Conservation (phyloP, 1,140 invertebrate species). For the Calosoma granatense region DNA sequence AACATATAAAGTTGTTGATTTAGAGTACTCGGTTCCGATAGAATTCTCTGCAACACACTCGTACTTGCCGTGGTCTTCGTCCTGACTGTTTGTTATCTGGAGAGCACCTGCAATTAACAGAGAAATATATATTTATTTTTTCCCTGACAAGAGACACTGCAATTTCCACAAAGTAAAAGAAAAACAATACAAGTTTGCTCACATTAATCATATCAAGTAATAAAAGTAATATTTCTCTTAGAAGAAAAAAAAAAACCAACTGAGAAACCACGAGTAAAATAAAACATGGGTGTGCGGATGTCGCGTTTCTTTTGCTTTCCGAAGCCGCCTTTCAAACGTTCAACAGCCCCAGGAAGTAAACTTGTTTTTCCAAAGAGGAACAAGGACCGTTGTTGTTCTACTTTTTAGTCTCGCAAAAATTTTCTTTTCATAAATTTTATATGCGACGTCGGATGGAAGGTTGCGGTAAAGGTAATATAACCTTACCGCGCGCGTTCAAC, state of each 20-base stretch:
- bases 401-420: conserved; percentile 1
- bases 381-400: not conserved
- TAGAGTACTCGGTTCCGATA: conserved; percentile 87
- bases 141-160: not conserved
- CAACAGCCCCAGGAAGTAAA: not conserved
- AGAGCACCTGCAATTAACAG: conserved; percentile 63
- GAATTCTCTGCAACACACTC: conserved; percentile 88
- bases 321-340: not conserved
- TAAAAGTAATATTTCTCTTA: too few species aligned
- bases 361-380: conserved; percentile 1
- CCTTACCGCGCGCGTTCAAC: not conserved
- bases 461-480: not conserved
- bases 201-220: too few species aligned
- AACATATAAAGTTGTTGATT: conserved; percentile 82
- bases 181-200: not conserved
- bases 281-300: too few species aligned
- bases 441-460: not conserved
- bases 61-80: conserved; percentile 85
- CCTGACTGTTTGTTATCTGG: conserved; percentile 81
- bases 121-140: conserved; percentile 1
- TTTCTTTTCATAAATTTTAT: conserved; percentile 8
- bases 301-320: not conserved
- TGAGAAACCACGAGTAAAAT: too few species aligned
- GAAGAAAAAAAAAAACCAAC: too few species aligned
- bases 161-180: not conserved